phyloP scores from a whole-genome alignment of 2,797 vertebrate species.

The Crenuchus spilurus region DNA sequence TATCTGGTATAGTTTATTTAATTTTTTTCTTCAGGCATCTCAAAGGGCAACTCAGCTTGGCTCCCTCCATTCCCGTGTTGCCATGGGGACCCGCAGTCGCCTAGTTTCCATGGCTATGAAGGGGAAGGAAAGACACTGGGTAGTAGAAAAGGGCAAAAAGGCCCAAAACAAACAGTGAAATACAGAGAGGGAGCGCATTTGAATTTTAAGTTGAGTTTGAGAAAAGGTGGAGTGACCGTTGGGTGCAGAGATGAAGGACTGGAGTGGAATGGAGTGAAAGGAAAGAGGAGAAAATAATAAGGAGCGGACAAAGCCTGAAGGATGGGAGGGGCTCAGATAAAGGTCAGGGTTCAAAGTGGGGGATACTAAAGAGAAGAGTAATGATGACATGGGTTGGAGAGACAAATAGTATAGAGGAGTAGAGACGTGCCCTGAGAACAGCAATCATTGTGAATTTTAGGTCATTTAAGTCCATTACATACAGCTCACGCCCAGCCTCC shows the following conservation, averaged over 20 bases:
- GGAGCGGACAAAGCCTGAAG: slow-evolving; percentile 19
- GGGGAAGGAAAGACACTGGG: slow-evolving; percentile 37
- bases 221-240: slow-evolving; percentile 25
- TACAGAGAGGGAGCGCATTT: slow-evolving; percentile 39
- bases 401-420: slow-evolving; percentile 4
- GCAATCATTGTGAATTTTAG: slow-evolving; percentile 13
- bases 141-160: slow-evolving; percentile 47
- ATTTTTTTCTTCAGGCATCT: slow-evolving; percentile 49
- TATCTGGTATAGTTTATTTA: slow-evolving; percentile 11
- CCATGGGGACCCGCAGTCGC: slow-evolving; percentile 51
- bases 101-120: slow-evolving; percentile 54
- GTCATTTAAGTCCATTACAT: slow-evolving; percentile 11
- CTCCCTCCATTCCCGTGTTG: slow-evolving; percentile 49
- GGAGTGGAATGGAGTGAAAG: slow-evolving; percentile 19
- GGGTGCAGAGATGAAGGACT: slow-evolving; percentile 1
- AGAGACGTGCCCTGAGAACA: not conserved
- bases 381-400: slow-evolving; percentile 21
- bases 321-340: slow-evolving; percentile 5
- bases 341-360: slow-evolving; percentile 35
- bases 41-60: slow-evolving; percentile 42
- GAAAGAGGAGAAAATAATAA: slow-evolving; percentile 22
- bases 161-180: slow-evolving; percentile 55
- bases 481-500: not conserved
- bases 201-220: slow-evolving; percentile 53
- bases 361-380: slow-evolving; percentile 18